Base-by-base conservation (phyloP, 2,888 invertebrate species). In the Trissolcus japonicus region DNA sequence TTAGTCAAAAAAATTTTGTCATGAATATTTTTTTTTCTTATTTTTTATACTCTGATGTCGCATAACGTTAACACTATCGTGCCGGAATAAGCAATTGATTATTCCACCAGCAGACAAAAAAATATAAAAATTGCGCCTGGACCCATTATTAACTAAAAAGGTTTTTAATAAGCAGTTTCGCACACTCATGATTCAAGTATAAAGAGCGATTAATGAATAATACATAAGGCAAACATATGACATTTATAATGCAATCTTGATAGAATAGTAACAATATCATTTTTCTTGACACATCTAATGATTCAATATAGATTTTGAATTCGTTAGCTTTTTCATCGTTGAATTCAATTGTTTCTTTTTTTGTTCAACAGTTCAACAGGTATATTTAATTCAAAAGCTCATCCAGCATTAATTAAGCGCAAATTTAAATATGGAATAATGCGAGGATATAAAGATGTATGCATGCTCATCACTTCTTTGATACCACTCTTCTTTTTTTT, bases 171-270 rank as follows among this genome's bases (percentile, higher is more conserved):
- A 6, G 46, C 14, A 16, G 9, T 14, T 46, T 46, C 16, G 16
- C 16, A 14, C 46, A 46, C 6, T 46, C 46, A 46, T 46, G 46
- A n/a, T 46, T 46, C 16, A 16, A 16, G 16, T 16, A 46, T 16
- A 16, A 46, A 16, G 46, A 46, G 46, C 46, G 46, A 14, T 46
- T 46, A 11, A 46, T 46, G 46, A 46, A 46, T 46, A 46, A 46
- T 46, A 16, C 4, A 46, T 46, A 35, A 35, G 35, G 9, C 35
- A 35, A 9, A 35, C 9, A 35, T 35, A 9, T 35, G 35, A 35
- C 35, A 35, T 35, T 35, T 35, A 35, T 35, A 9, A 35, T 35
- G 35, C 35, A 46, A 46, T 46, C 14, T 46, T 46, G 1, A 46
- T 6, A 46, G 16, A n/a, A 7, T 46, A 35, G 14, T 46, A 46